These are phyloP conservation scores for Pycnonotus jocosus DNA, from an alignment of 2,113 vertebrate genomes.

Conservation along the genomic window DNA sequence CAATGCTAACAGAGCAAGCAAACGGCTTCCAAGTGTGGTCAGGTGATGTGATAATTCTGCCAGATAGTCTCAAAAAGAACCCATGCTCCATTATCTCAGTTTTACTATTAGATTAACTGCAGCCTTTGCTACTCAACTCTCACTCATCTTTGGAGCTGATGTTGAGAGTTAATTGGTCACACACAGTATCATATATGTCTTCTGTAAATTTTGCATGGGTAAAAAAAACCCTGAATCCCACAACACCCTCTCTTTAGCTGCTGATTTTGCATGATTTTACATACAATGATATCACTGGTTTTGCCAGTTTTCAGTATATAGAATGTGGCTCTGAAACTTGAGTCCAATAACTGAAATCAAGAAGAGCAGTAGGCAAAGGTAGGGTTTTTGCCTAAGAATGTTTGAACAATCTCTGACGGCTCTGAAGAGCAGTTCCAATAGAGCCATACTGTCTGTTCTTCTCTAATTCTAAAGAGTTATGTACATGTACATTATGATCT, in stretches of 20 bases:
- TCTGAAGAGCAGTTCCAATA: neutral
- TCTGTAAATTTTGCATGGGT: neutral
- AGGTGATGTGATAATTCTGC: neutral
- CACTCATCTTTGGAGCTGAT: neutral
- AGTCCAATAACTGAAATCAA: neutral
- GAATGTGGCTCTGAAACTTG: neutral
- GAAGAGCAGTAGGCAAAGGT: neutral
- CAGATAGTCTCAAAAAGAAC: neutral
- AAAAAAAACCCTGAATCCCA: neutral
- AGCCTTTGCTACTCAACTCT: neutral
- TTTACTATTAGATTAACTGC: neutral
- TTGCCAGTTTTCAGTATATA: neutral
- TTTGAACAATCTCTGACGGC: neutral
- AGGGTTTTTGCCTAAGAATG: neutral
- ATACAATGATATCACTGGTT: neutral
- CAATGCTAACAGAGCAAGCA: neutral
- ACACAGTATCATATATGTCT: rapidly evolving
- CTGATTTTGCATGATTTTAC: neutral
- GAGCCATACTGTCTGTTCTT: neutral
- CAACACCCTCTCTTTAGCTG: neutral
- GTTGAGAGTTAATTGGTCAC: neutral
- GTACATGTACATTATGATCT: neutral
- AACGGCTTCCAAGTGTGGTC: neutral
- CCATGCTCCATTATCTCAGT: neutral
- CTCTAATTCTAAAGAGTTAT: neutral